Evolutionary conservation across 1,140 invertebrate species (phyloP), one percentile per base, ranked within the genome.

Genomic region (Tetragonula clypearis): DNA sequence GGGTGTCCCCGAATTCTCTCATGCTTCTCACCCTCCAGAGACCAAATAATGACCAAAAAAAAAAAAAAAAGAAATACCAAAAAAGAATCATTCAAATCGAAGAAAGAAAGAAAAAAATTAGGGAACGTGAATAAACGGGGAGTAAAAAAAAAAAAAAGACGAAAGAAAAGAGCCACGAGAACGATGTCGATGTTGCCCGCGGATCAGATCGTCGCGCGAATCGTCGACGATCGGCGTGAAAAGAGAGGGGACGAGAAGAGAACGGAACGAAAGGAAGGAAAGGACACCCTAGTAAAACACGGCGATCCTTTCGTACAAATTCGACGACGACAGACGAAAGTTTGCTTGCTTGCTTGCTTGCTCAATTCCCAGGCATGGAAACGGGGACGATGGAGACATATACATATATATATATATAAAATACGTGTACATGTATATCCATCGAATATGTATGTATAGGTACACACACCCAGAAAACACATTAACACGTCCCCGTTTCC

Each of bases 261-360:
- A 65, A 75, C 26, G 74, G 62, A 76, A 77, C 41, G 35, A 66
- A 73, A 73, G 68, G 19, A 58, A 30, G n/a, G 26, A 66, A 66
- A 77, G 87, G 79, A 88, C 88, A 89, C 87, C 80, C 72, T 81
- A 75, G 65, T 58, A 73, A 30, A 30, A 66, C 87, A 83, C 87
- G 84, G 68, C 80, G 88, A 88, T 79, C 87, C 87, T 87, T 82
- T 87, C 88, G 87, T 85, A 81, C 75, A 83, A 84, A 87, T 89
- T 84, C 88, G 86, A 90, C 85, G 82, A 90, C 85, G 87, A 84
- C 88, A 82, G 82, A 77, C 82, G 88, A 90, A 89, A 89, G 87
- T 90, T 89, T 89, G 87, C 85, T 88, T 89, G 82, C 82, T 72
- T 78, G 81, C 80, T 83, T 83, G 85, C 80, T 85, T 85, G 88